Evolutionary conservation across 2,113 vertebrate species (phyloP).

Genomic region (Rostratula benghalensis): DNA sequence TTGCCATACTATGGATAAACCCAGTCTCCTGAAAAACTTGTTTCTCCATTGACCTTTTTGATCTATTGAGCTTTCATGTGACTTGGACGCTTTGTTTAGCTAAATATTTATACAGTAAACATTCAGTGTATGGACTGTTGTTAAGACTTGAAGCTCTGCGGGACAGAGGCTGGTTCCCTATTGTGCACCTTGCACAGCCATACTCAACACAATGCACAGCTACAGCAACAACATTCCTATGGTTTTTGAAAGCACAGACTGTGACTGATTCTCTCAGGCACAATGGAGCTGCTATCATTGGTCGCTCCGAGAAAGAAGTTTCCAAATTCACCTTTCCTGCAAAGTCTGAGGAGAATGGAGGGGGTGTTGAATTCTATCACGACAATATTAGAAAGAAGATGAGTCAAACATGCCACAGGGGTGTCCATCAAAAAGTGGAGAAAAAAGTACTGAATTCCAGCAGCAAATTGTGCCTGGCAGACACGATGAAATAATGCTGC

Average conservation of each 20-base stretch:
- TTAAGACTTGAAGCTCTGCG: neutral
- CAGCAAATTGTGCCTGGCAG: constrained; percentile 46
- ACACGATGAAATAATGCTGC: constrained; percentile 5
- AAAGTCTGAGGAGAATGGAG: constrained; percentile 21
- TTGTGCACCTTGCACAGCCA: neutral
- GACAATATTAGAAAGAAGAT: constrained; percentile 30
- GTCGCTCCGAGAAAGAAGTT: neutral
- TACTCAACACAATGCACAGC: neutral
- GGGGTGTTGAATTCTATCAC: constrained; percentile 13
- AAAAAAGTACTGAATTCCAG: constrained; percentile 44
- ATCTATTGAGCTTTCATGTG: neutral
- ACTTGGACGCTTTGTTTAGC: constrained; percentile 8
- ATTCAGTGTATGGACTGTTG: neutral
- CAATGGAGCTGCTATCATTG: neutral
- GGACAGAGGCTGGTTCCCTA: neutral
- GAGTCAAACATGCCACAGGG: constrained; percentile 23
- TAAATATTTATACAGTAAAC: constrained; percentile 34
- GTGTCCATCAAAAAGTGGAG: constrained; percentile 29
- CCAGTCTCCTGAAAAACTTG: neutral
- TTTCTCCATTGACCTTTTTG: constrained; percentile 1
- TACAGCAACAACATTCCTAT: neutral
- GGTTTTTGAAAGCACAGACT: neutral
- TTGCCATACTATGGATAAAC: neutral
- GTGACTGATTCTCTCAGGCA: neutral
- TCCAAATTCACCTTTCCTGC: constrained; percentile 20